These are phyloP conservation scores for Cerceris rybyensis DNA, from an alignment of 2,888 invertebrate genomes.

Conservation along the genomic window DNA sequence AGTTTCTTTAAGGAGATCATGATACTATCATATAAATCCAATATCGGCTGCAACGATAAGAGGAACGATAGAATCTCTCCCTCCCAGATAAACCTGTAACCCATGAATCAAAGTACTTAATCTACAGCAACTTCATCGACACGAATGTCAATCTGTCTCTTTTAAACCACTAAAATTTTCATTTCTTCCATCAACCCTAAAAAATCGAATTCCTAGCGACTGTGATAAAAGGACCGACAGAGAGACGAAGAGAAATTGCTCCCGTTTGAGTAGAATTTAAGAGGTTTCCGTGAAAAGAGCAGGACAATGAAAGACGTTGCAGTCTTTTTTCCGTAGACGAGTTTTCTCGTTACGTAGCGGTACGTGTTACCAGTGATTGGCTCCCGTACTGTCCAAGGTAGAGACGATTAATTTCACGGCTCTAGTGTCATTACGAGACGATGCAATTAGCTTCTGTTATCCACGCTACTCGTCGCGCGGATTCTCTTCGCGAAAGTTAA, in stretches of 20 bases:
- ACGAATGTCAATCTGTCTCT: too few relatives aligned
- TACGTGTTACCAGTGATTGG: slow-evolving; percentile 46
- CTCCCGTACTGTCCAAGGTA: slow-evolving; percentile 7
- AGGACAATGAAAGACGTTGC: slow-evolving; percentile 21
- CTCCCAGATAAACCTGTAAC: too few relatives aligned
- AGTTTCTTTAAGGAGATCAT: too few relatives aligned
- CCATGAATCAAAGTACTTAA: too few relatives aligned
- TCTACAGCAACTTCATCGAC: too few relatives aligned
- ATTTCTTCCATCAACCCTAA: too few relatives aligned
- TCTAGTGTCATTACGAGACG: slow-evolving; percentile 42
- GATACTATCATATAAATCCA: too few relatives aligned
- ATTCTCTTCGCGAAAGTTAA: slow-evolving; percentile 46
- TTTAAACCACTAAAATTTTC: too few relatives aligned
- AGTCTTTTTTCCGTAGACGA: slow-evolving; percentile 11
- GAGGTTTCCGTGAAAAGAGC: slow-evolving; percentile 15
- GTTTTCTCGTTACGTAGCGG: slow-evolving; percentile 40
- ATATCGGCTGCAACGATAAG: too few relatives aligned
- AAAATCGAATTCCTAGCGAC: background rate
- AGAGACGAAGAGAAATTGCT: slow-evolving; percentile 5
- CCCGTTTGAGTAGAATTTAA: slow-evolving; percentile 41
- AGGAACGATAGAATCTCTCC: too few relatives aligned
- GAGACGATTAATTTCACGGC: slow-evolving; percentile 55
- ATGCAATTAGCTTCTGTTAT: slow-evolving; percentile 64
- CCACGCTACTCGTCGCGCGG: slow-evolving; percentile 32
- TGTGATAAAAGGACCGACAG: slow-evolving; percentile 19